phyloP scores from a whole-genome alignment of 2,113 vertebrate species.

The Microtus richardsoni region DNA sequence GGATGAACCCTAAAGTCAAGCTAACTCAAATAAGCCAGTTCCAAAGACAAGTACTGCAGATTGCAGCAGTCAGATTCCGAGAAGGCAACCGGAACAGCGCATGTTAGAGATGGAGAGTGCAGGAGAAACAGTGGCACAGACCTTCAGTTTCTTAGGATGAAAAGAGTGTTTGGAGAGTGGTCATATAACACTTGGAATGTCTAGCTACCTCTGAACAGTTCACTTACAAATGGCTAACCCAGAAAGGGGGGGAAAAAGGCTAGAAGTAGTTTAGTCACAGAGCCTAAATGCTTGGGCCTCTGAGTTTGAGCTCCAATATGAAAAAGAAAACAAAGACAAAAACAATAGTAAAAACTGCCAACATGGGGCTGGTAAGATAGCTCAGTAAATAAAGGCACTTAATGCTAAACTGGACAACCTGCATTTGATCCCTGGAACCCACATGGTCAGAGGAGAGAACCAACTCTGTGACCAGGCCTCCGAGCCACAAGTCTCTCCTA shows the following conservation, averaged over 20 bases:
- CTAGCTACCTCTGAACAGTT: no score
- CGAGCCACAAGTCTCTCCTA: background rate
- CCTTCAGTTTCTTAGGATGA: background rate
- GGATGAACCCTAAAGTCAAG: background rate
- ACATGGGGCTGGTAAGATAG: background rate
- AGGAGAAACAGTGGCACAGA: background rate
- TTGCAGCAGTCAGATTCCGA: background rate
- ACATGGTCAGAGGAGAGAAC: background rate
- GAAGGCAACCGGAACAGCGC: background rate
- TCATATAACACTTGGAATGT: no score
- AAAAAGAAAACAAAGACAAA: background rate
- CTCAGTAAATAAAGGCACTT: background rate
- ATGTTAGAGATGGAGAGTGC: background rate
- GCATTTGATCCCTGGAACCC: background rate
- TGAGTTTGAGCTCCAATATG: background rate
- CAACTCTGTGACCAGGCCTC: background rate
- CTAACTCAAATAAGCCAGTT: background rate
- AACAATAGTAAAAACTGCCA: background rate
- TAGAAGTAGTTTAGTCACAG: no score
- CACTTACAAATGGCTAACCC: background rate
- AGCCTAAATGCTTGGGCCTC: background rate
- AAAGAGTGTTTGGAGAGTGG: background rate
- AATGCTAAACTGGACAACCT: background rate
- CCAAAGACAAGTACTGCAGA: background rate
- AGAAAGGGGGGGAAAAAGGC: no score